Evolutionary conservation across 2,888 invertebrate genomes (phyloP).

Genomic region (Allygus modestus): DNA sequence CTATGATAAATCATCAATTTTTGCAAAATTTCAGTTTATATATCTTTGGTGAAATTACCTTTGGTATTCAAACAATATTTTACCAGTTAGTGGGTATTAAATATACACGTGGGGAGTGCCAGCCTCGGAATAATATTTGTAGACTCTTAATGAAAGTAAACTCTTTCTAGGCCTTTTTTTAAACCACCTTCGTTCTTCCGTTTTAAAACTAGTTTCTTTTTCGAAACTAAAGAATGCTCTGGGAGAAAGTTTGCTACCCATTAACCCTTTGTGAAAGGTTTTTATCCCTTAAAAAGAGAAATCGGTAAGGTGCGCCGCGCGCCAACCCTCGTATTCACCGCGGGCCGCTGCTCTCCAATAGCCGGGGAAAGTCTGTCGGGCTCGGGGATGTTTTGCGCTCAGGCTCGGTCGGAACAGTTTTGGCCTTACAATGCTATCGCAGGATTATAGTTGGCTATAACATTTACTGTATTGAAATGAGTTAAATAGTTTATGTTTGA

Average conservation of each 20-base stretch:
- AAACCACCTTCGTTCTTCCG: background rate
- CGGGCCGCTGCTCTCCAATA: background rate
- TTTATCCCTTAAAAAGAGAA: slow-evolving; percentile 52
- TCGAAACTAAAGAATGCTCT: background rate
- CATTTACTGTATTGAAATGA: too few species aligned
- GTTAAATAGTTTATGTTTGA: too few species aligned
- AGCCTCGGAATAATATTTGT: too few species aligned
- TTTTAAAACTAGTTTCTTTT: background rate
- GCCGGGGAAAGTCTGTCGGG: background rate
- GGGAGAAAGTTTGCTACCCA: slow-evolving; percentile 30
- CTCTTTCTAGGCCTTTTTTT: background rate
- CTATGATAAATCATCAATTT: too few species aligned
- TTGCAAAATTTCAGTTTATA: too few species aligned
- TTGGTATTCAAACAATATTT: too few species aligned
- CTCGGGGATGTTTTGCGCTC: background rate
- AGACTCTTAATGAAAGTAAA: background rate
- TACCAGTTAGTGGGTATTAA: too few species aligned
- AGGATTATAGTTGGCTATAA: too few species aligned
- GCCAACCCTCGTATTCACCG: background rate
- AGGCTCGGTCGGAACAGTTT: background rate
- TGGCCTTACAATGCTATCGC: too few species aligned
- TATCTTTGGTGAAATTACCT: too few species aligned
- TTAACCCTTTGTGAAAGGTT: slow-evolving; percentile 52
- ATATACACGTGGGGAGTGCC: too few species aligned
- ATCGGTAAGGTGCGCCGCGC: slow-evolving; percentile 36